Evolutionary conservation across 1,140 invertebrate genomes (phyloP), one percentile per base, ranked within the genome.

Genomic region (Drosophila persimilis): DNA sequence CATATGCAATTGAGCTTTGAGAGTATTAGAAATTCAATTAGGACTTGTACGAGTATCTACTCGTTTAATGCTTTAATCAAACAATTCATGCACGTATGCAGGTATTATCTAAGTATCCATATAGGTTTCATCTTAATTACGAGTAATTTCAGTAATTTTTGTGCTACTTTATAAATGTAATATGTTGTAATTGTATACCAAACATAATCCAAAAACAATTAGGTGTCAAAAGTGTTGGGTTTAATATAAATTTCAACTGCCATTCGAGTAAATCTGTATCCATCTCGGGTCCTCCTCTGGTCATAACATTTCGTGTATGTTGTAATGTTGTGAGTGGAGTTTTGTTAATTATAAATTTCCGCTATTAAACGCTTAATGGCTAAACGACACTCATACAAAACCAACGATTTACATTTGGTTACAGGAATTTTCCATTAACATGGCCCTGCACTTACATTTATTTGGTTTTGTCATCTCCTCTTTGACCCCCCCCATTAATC

Each of bases 291-390:
- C 31, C 31, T 31, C 8, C 2, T 9, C 35, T 64, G 63, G 59
- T 64, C 26, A 6, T 0, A 20, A 20, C 52, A 24, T 35, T 17
- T 17, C 11, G 1, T 31, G 8, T 31, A 8, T 31, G 8, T 7
- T 29, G 29, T 6, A 29, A 29, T 26, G 24, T 26, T 4, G 35
- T 39, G 35, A 1, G 9, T 39, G 52, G 41, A 8, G 13, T 55
- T 41, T 29, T 65, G 35, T 13, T 53, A 66, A 56, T 69, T 48
- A 67, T 50, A 35, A 11, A 50, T 50, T 67, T 67, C 11, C 35
- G 24, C 26, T 15, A 35, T 67, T 55, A 24, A 69, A 50, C 62
- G 45, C 51, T 67, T 50, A 50, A 48, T 57, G 8, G 20, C 51
- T 48, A 35, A 67, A 48, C 55, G 44, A 69, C 61, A 24, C 9